Evolutionary conservation across 2,888 invertebrate species (phyloP).

Genomic region (Chaitophorus viminalis): DNA sequence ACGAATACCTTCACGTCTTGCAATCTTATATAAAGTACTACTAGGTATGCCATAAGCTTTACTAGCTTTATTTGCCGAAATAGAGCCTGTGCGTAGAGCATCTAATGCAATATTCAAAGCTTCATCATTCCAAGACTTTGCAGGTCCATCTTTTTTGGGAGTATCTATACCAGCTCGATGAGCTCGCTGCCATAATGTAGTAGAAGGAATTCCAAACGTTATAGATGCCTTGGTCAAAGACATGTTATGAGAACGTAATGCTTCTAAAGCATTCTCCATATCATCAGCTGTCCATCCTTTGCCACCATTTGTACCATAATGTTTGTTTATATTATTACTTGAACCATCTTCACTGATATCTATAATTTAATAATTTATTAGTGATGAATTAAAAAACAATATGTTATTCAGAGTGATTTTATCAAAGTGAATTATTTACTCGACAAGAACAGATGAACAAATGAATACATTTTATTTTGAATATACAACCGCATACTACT

Average conservation of each 20-base stretch:
- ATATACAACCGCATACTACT: too few species aligned
- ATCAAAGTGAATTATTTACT: too few species aligned
- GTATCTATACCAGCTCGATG: slow-evolving; percentile 80
- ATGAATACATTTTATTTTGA: too few species aligned
- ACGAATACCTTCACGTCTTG: slow-evolving; percentile 87
- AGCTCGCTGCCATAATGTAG: slow-evolving; percentile 90
- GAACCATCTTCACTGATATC: slow-evolving; percentile 63
- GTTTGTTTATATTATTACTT: slow-evolving; percentile 50
- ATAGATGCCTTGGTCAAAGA: slow-evolving; percentile 88
- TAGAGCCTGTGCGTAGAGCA: slow-evolving; percentile 83
- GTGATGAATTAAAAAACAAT: neutral
- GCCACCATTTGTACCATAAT: slow-evolving; percentile 27
- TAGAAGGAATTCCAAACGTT: slow-evolving; percentile 88
- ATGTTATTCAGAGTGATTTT: too few species aligned
- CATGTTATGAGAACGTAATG: slow-evolving; percentile 86
- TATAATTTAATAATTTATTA: slow-evolving; percentile 41
- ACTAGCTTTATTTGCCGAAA: slow-evolving; percentile 91
- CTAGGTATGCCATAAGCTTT: slow-evolving; percentile 91
- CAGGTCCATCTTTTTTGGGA: slow-evolving; percentile 87
- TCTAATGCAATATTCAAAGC: slow-evolving; percentile 84
- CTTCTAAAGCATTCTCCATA: slow-evolving; percentile 88
- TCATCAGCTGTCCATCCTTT: slow-evolving; percentile 90
- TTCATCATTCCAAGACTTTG: slow-evolving; percentile 89
- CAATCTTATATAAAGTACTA: slow-evolving; percentile 91
- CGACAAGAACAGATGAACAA: too few species aligned